Base-by-base conservation (phyloP, 2,113 vertebrate species). In the Formicarius rufipectus region DNA sequence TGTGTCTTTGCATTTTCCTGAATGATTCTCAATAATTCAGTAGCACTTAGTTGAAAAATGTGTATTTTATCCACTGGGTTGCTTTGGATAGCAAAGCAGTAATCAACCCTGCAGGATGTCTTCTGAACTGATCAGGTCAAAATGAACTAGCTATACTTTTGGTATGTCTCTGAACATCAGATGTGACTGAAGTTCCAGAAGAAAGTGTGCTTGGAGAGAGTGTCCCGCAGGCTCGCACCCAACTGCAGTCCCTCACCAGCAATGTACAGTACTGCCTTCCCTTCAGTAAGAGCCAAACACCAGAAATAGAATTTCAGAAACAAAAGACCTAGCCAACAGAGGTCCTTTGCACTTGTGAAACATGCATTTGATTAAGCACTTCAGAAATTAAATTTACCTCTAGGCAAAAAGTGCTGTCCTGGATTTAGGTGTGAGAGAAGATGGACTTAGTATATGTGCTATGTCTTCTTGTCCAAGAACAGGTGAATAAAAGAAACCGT, bases 221-320 rank as follows among this genome's bases (percentile, higher is more conserved):
- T 37, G 44, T 25, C 50, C 33, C 53, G 28, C 13, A 60, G 40
- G 25, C 12, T 53, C 21, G 52, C 0, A 0, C 6, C 25, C 20
- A 60, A 50, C 10, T 68, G 52, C 75, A 69, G 37, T 37, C 37
- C 35, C 24, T 76, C 47, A 37, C 13, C 40, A 77, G 56, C 44
- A 50, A 37, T 20, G 62, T 31, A 47, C 68, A 86, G 42, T 23
- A 35, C 39, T 7, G 4, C 14, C 20, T 12, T 45, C 19, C 20
- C 75, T 66, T 95, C 64, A 33, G 0, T 33, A 74, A 40, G 58
- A 55, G 16, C 45, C 33, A 39, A 86, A 67, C 27, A 74, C 20
- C 23, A 80, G 58, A 95, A 79, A 87, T 2, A n/a, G 14, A 73
- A 84, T 64, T 76, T 71, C 79, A 74, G 50, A 86, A 82, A 62